phyloP scores from a whole-genome alignment of 2,113 vertebrate species.

The Rallus limicola region DNA sequence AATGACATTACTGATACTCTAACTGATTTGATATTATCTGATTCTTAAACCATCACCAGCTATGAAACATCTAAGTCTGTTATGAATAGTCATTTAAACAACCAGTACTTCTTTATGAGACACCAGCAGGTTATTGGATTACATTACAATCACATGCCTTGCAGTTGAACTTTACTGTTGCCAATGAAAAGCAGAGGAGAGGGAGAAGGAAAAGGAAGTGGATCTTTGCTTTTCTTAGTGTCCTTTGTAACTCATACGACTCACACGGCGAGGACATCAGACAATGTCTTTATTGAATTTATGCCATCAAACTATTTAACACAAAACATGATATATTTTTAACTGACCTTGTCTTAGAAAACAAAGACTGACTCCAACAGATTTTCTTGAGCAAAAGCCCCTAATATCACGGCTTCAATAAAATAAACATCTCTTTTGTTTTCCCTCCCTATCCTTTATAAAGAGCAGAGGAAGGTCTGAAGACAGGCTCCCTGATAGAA shows the following conservation, averaged over 20 bases:
- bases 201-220: slow-evolving; percentile 37
- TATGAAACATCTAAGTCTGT: slow-evolving; percentile 43
- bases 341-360: slow-evolving; percentile 37
- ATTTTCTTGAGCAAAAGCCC: neutral
- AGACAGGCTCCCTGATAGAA: neutral
- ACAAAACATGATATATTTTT: slow-evolving; percentile 62
- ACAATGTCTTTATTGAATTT: slow-evolving; percentile 67
- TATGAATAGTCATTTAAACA: slow-evolving; percentile 45
- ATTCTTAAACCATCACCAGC: slow-evolving; percentile 33
- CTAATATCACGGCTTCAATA: neutral
- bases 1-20: slow-evolving; percentile 15
- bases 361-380: slow-evolving; percentile 23
- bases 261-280: neutral
- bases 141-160: slow-evolving; percentile 59
- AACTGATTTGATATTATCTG: slow-evolving; percentile 50
- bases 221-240: slow-evolving; percentile 52
- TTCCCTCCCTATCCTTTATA: neutral
- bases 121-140: slow-evolving; percentile 67
- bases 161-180: slow-evolving; percentile 52
- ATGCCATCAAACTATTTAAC: slow-evolving; percentile 66
- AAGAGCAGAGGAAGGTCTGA: neutral
- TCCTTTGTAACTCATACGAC: slow-evolving; percentile 18
- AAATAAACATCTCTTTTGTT: slow-evolving; percentile 16
- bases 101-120: slow-evolving; percentile 56
- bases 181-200: slow-evolving; percentile 49